Base-by-base conservation (phyloP, 2,888 invertebrate genomes). In the Protophormia terraenovae region DNA sequence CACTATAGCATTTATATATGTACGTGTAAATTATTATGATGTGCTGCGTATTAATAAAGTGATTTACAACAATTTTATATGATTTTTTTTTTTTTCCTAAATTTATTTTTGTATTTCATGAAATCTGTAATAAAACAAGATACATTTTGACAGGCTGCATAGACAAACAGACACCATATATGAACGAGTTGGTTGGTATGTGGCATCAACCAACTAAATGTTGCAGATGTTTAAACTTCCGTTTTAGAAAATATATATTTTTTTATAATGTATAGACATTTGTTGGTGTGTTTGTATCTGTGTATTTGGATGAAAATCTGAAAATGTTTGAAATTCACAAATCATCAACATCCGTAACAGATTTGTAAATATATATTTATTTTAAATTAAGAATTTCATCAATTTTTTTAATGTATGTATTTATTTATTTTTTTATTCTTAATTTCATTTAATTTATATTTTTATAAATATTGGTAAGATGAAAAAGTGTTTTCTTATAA, bases 341-440 rank as follows among this genome's bases (percentile, higher is more conserved):
- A 79, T 82, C 85, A 85, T 79, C 78, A 75, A 85, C 82, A 85
- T 85, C 85, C 85, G 85, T 75, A 85, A 85, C 82, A 85, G 78
- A 82, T 85, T 85, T 79, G n/a, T 58, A 53, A 79, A 77, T n/a
- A n/a, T n/a, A 78, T 84, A 84, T 84, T 81, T 78, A 84, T 82
- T 82, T 81, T 81, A 53, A 24, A 67, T 60, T 14, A 81, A 77
- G 58, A 84, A 84, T 81, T 81, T 76, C 50, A 84, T 84, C 41
- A 76, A 72, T 64, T 47, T 47, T 71, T 79, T 50, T 19, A 24
- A 19, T 12, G 45, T 50, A n/a, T 83, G 12, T 66, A 27, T 50
- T 16, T 58, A 16, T 45, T 14, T 66, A 14, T 50, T 73, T 24
- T 24, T n/a, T n/a, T n/a, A n/a, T 16, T 55, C 27, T 60, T 60